Percentiles rank a stretch among this genome's conserved stretches.
These are phyloP conservation scores for Sebastes fasciatus DNA, from an alignment of 2,113 vertebrate genomes.

Conservation along the genomic window DNA sequence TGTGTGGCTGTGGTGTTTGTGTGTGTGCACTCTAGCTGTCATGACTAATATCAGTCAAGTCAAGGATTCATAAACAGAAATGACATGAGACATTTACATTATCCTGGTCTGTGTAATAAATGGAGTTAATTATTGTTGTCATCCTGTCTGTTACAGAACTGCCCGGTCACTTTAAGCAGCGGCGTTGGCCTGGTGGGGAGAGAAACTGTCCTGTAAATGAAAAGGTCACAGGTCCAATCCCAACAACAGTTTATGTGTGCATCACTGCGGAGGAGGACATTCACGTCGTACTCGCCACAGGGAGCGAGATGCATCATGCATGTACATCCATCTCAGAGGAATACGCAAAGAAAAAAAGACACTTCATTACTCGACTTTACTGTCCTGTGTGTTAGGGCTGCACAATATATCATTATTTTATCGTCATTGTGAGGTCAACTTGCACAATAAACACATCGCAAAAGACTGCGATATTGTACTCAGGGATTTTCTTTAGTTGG, in stretches of 20 bases:
- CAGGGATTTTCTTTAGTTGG: no score
- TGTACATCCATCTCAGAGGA: constrained; percentile 32
- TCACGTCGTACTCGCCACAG: constrained; percentile 24
- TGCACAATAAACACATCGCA: no score
- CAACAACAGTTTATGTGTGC: constrained; percentile 65
- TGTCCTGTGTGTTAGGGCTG: not conserved
- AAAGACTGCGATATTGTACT: no score
- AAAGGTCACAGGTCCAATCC: constrained; percentile 68
- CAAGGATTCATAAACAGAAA: constrained; percentile 57
- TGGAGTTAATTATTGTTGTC: constrained; percentile 75
- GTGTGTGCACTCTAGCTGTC: constrained; percentile 45
- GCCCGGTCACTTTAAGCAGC: constrained; percentile 47
- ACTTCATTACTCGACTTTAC: not conserved
- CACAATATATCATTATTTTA: no score
- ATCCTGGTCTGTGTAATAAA: constrained; percentile 59
- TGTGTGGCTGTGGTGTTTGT: constrained; percentile 8
- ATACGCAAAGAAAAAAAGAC: constrained; percentile 15
- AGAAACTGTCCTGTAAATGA: constrained; percentile 45
- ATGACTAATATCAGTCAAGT: constrained; percentile 68
- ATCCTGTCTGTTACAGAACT: constrained; percentile 50
- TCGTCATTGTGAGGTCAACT: no score
- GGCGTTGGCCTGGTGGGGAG: constrained; percentile 33
- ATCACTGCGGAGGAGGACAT: constrained; percentile 57
- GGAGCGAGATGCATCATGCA: constrained; percentile 31
- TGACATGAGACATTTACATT: constrained; percentile 73